These are phyloP conservation scores for Larimichthys polyactis DNA, from an alignment of 2,113 vertebrate species.

Conservation along the genomic window DNA sequence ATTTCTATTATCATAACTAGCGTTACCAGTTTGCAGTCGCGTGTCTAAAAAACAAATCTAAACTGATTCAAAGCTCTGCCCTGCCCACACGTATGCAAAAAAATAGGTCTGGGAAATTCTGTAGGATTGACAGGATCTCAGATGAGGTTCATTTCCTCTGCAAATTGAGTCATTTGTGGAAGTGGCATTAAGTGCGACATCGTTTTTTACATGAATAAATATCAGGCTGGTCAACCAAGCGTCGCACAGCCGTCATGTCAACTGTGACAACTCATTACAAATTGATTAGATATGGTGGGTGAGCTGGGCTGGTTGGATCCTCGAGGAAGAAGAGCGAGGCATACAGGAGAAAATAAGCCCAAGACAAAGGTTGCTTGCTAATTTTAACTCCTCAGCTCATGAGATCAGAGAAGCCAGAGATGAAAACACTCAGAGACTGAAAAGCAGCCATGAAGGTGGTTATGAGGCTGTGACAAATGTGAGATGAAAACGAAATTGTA, in stretches of 20 bases:
- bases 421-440: conserved; percentile 39
- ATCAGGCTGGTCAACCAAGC: conserved; percentile 68
- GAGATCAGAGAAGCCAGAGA: conserved; percentile 54
- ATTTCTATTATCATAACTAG: neutral
- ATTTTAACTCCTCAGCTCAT: conserved; percentile 67
- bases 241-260: conserved; percentile 43
- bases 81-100: conserved; percentile 11
- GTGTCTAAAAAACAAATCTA: neutral
- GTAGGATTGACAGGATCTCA: conserved; percentile 71
- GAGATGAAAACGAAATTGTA: conserved; percentile 49
- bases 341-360: conserved; percentile 40
- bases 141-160: conserved; percentile 75
- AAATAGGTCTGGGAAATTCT: neutral
- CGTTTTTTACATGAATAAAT: conserved; percentile 77
- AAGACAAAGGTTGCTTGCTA: conserved; percentile 60
- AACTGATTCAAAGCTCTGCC: conserved; percentile 16
- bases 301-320: conserved; percentile 3
- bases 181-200: conserved; percentile 67
- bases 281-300: conserved; percentile 64
- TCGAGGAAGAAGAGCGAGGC: neutral
- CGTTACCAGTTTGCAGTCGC: conserved; percentile 1
- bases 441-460: conserved; percentile 26
- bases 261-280: conserved; percentile 70
- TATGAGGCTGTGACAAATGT: conserved; percentile 48
- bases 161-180: conserved; percentile 75